Conservation (phyloP, 92 coral and sea anemone species). For the Anthopleura xanthogrammica region DNA sequence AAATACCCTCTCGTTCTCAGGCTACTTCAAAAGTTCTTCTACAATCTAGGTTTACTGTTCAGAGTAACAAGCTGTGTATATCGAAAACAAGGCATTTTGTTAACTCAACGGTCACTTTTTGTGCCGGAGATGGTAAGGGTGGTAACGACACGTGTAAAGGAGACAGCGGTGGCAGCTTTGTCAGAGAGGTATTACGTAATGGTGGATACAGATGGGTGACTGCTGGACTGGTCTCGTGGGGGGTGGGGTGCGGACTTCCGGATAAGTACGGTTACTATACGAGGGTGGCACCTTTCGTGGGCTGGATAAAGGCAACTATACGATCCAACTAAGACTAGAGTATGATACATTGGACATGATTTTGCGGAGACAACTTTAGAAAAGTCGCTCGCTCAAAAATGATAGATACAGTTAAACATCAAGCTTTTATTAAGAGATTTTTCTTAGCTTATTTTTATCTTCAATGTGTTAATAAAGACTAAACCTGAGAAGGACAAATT, state of each 20-base stretch:
- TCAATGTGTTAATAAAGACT: too few relatives aligned
- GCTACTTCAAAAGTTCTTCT: constrained; percentile 42
- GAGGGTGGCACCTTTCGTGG: constrained; percentile 53
- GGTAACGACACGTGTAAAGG: constrained; percentile 72
- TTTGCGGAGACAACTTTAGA: too few relatives aligned
- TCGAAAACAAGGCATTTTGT: neutral
- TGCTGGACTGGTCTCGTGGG: constrained; percentile 86
- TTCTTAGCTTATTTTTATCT: too few relatives aligned
- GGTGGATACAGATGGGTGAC: constrained; percentile 38
- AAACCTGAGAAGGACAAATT: too few relatives aligned
- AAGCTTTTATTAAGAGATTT: too few relatives aligned
- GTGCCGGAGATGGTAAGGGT: constrained; percentile 80
- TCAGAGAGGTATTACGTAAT: constrained; percentile 39
- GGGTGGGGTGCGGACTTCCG: constrained; percentile 72
- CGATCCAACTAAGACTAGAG: too few relatives aligned
- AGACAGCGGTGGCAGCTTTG: constrained; percentile 77
- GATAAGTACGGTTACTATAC: constrained; percentile 70
- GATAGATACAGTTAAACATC: too few relatives aligned
- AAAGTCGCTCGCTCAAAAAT: too few relatives aligned
- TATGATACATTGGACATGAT: too few relatives aligned
- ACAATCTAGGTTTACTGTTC: constrained; percentile 57
- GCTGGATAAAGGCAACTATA: constrained; percentile 73
- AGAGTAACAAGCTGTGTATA: constrained; percentile 46
- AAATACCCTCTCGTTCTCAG: neutral
- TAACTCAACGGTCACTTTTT: constrained; percentile 47